Conservation (phyloP, 2,888 invertebrate species). For the Trachelus tabidus region DNA sequence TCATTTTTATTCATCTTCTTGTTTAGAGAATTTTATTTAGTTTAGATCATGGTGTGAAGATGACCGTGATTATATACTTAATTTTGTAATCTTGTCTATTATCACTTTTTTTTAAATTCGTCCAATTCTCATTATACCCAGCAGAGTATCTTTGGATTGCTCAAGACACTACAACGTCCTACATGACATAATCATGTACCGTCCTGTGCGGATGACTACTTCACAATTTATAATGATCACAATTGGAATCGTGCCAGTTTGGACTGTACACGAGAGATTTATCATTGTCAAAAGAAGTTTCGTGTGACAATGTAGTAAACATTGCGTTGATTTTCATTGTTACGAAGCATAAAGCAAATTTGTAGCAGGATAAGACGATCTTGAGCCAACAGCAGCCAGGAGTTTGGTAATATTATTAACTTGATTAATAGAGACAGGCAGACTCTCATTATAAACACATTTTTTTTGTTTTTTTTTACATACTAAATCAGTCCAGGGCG, state of each 20-base stretch:
- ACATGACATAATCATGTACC: neutral
- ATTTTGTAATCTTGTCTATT: neutral
- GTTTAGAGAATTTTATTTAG: neutral
- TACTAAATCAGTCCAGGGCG: neutral
- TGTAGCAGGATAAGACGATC: neutral
- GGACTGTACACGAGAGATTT: neutral
- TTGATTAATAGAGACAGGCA: neutral
- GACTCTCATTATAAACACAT: neutral
- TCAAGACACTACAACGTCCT: neutral
- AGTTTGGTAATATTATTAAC: neutral
- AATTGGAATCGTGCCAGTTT: neutral
- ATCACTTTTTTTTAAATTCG: neutral
- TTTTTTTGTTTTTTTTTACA: neutral
- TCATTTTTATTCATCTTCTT: neutral
- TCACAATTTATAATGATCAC: neutral
- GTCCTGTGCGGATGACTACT: neutral
- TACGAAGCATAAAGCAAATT: neutral
- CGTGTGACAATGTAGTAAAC: neutral
- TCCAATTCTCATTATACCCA: neutral
- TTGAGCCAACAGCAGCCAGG: neutral
- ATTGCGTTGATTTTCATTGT: neutral
- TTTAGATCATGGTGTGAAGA: neutral
- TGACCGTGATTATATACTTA: neutral
- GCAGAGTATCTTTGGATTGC: neutral
- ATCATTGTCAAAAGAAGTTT: neutral